Base-by-base conservation (phyloP, 1,140 invertebrate genomes). In the Riptortus pedestris region DNA sequence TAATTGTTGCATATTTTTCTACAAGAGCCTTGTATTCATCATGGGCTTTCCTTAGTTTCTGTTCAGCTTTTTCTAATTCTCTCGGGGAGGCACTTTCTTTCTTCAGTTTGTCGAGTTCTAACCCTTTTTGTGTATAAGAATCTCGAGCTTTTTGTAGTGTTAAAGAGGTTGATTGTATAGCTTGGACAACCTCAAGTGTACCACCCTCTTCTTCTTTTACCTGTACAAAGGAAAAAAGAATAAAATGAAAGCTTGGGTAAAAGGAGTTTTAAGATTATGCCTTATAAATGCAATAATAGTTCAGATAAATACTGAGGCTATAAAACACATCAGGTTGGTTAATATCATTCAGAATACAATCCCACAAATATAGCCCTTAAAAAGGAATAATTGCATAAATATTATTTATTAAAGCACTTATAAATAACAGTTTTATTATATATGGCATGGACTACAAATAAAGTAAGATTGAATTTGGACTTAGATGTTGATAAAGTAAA, bases 201-300 rank as follows among this genome's bases (percentile, higher is more conserved):
- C 86, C 86, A 0, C 90, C 86, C 79, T 96, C 92, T 69, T 91
- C 91, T 75, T 96, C 93, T 77, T 96, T 96, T 60, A 94, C 84
- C 86, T 88, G 69, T 33, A 76, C 24, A n/a, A n/a, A n/a, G n/a
- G n/a, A n/a, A n/a, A n/a, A n/a, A 16, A 68, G 45, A 67, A 63
- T n/a, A n/a, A n/a, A n/a, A n/a, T n/a, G n/a, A n/a, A 63, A 64
- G 64, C 65, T 62, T 18, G 58, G 31, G 60, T 18, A 61, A 61
- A 33, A 18, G 51, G 47, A 1, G 22, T 22, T 11, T 65, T 24
- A 11, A 52, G 20, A 52, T n/a, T n/a, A n/a, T n/a, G n/a, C n/a
- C n/a, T n/a, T n/a, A n/a, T n/a, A n/a, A n/a, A n/a, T n/a, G n/a
- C n/a, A n/a, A n/a, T n/a, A n/a, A n/a, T n/a, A n/a, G n/a, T n/a